These are phyloP conservation scores for Stegodyphus mimosarum DNA, from an alignment of 1,140 invertebrate genomes.

Conservation along the genomic window DNA sequence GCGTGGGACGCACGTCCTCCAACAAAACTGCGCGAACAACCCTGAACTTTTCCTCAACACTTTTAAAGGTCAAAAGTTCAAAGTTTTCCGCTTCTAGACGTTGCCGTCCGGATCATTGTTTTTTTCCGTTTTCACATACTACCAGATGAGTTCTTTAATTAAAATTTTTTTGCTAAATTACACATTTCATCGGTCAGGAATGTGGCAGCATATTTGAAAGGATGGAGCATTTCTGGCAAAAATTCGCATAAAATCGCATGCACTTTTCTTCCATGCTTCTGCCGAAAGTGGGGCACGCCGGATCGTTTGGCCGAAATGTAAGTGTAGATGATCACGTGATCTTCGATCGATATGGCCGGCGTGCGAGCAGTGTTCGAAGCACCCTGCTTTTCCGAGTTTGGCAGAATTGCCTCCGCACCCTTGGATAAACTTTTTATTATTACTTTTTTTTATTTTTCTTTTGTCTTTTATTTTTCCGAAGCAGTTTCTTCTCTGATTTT, in stretches of 20 bases:
- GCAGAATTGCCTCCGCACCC: constrained; percentile 1
- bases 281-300: constrained; percentile 49
- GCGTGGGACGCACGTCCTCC: too few species aligned
- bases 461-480: not conserved
- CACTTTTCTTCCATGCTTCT: constrained; percentile 22
- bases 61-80: constrained; percentile 58
- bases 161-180: not conserved
- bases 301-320: constrained; percentile 52
- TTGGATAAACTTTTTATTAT: not conserved
- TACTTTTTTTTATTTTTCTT: not conserved
- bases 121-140: not conserved
- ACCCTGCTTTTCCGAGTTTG: not conserved
- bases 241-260: constrained; percentile 42
- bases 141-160: not conserved
- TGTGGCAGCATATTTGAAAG: not conserved
- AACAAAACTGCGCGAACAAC: too few species aligned
- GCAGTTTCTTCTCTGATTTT: not conserved
- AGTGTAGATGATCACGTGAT: constrained; percentile 59
- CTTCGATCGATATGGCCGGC: constrained; percentile 25
- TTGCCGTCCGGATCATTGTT: not conserved
- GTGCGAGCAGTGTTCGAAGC: constrained; percentile 35
- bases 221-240: not conserved
- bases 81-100: constrained; percentile 7
- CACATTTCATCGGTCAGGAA: not conserved
- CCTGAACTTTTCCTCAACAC: not conserved